A percentile compares a stretch with the other conserved stretches of the same genome.
Evolutionary conservation across 2,113 vertebrate genomes (phyloP).

Genomic region (Colistium nudipinnis): DNA sequence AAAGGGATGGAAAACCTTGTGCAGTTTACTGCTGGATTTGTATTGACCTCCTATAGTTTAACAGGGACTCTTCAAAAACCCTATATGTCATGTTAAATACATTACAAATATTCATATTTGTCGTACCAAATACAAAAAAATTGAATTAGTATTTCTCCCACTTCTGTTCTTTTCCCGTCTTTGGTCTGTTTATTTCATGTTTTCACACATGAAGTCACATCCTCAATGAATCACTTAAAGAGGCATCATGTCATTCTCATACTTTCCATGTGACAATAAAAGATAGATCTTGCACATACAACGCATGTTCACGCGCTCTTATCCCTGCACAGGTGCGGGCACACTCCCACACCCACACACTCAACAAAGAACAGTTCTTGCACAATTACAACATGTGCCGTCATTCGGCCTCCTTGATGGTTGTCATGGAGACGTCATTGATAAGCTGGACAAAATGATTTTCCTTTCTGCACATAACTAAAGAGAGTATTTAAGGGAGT

Average conservation of each 20-base stretch:
- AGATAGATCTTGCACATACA: not conserved
- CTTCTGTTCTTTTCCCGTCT: not conserved
- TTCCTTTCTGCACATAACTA: constrained; percentile 38
- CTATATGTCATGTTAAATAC: not conserved
- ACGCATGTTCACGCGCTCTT: constrained; percentile 11
- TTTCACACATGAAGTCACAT: not conserved
- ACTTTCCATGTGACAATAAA: not conserved
- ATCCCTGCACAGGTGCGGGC: constrained; percentile 34
- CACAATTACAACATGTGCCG: constrained; percentile 62
- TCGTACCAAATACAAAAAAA: not conserved
- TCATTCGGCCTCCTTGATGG: constrained; percentile 67
- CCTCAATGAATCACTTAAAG: not conserved
- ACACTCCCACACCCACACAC: constrained; percentile 42
- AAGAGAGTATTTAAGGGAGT: constrained; percentile 26
- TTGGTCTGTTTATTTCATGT: not conserved
- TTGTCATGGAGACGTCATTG: constrained; percentile 83
- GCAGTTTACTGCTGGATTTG: constrained; percentile 39
- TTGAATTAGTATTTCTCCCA: not conserved
- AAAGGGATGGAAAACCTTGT: constrained; percentile 21
- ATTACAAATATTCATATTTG: not conserved
- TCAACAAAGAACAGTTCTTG: constrained; percentile 56
- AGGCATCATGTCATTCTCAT: not conserved
- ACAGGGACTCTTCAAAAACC: not conserved
- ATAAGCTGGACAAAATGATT: constrained; percentile 64
- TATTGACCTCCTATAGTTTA: not conserved